Percentiles rank a stretch among this genome's conserved stretches.
Evolutionary conservation across 2,888 invertebrate species (phyloP).

Genomic region (Dasypogon diadema): DNA sequence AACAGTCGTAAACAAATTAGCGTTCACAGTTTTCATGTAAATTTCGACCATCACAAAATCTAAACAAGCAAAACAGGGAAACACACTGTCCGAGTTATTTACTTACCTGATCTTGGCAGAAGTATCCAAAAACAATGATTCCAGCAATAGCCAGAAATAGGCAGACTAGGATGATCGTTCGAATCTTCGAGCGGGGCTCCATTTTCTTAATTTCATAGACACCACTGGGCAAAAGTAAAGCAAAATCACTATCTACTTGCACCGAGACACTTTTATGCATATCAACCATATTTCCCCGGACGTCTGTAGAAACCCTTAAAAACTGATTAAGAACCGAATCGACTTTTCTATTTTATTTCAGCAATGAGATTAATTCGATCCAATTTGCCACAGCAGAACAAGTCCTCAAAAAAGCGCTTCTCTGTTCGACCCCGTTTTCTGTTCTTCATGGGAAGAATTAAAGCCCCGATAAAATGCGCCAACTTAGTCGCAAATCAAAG

Average conservation of each 20-base stretch:
- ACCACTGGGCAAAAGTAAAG: conserved; percentile 81
- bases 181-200: conserved; percentile 85
- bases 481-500: neutral
- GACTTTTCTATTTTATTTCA: conserved; percentile 4
- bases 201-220: conserved; percentile 86
- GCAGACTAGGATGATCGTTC: conserved; percentile 85
- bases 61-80: neutral
- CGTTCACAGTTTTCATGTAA: too few species aligned
- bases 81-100: neutral
- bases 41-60: too few species aligned
- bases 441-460: neutral
- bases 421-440: neutral
- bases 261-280: conserved; percentile 84
- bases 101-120: conserved; percentile 87
- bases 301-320: conserved; percentile 3
- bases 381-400: neutral
- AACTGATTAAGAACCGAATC: conserved; percentile 14
- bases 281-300: conserved; percentile 61
- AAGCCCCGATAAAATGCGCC: neutral
- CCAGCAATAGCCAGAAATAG: conserved; percentile 85
- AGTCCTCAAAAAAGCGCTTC: neutral
- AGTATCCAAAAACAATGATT: conserved; percentile 90
- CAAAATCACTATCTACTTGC: conserved; percentile 87
- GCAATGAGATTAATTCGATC: conserved; percentile 12
- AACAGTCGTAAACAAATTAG: too few species aligned